Base-by-base conservation (phyloP, 2,113 vertebrate species). In the Semicossyphus pulcher region DNA sequence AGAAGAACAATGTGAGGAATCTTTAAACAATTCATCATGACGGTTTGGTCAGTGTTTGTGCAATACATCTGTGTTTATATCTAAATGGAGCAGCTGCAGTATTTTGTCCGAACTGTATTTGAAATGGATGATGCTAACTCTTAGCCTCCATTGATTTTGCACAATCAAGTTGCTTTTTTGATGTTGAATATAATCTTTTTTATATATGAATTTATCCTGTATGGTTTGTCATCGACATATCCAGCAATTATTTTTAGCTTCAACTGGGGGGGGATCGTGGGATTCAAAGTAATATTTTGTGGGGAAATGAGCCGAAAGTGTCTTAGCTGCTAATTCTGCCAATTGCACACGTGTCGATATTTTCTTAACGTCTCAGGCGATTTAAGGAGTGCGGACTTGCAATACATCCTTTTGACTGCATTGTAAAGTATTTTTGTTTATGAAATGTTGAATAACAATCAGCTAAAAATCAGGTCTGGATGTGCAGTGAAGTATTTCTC, bases 21-120 rank as follows among this genome's bases (percentile, higher is more conserved):
- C n/a, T n/a, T n/a, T n/a, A n/a, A n/a, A n/a, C n/a, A n/a, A n/a
- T n/a, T n/a, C n/a, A n/a, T n/a, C n/a, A n/a, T n/a, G n/a, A n/a
- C n/a, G n/a, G n/a, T n/a, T n/a, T n/a, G n/a, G 49, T 52, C 54
- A 59, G 16, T 61, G 31, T 41, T 52, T 84, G 86, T 86, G 84
- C 83, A 78, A 81, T 86, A 84, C 41, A 53, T 63, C 16, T 34
- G 23, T 70, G 11, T 52, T 36, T 42, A n/a, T 20, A 48, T 59
- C 53, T 28, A 49, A 60, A 47, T 28, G 51, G n/a, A 49, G 23
- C 58, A 58, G 47, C 76, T 56, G 10, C 44, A 28, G 32, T 74
- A 41, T 57, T n/a, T 51, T 32, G 2, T 54, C 53, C 39, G 28
- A 37, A 20, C 5, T 10, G 26, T 29, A 36, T 11, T 49, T 53